Conservation (phyloP, 2,888 invertebrate species). For the Emesis furor region DNA sequence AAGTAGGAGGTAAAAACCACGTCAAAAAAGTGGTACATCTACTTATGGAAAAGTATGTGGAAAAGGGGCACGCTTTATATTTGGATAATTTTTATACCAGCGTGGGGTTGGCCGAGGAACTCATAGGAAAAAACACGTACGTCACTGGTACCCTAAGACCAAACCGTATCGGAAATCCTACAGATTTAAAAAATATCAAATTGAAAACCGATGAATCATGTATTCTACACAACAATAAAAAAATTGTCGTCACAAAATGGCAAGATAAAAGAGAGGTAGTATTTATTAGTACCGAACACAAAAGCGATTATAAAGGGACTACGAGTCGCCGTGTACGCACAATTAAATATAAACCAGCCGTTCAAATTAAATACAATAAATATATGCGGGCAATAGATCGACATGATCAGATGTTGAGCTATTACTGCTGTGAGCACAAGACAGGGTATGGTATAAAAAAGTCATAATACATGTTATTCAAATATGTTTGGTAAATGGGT, state of each 20-base stretch:
- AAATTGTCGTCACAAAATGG: slow-evolving; percentile 62
- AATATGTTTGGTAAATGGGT: slow-evolving; percentile 16
- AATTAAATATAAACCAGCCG: slow-evolving; percentile 38
- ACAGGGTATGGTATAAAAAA: slow-evolving; percentile 5
- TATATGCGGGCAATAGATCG: slow-evolving; percentile 38
- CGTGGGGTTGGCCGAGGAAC: not conserved
- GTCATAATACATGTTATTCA: slow-evolving; percentile 12
- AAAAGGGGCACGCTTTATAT: not conserved
- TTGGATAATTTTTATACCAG: not conserved
- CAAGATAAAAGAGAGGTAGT: slow-evolving; percentile 74
- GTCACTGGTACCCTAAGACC: slow-evolving; percentile 69
- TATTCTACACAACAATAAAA: slow-evolving; percentile 52
- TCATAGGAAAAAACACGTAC: slow-evolving; percentile 10
- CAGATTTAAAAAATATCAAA: slow-evolving; percentile 38
- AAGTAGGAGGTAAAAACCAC: slow-evolving; percentile 76
- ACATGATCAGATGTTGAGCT: slow-evolving; percentile 40
- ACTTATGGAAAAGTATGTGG: slow-evolving; percentile 14
- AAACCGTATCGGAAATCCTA: slow-evolving; percentile 65
- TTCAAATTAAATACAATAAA: slow-evolving; percentile 40
- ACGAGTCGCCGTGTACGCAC: slow-evolving; percentile 42
- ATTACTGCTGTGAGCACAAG: slow-evolving; percentile 29
- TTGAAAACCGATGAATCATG: slow-evolving; percentile 63
- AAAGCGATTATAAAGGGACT: slow-evolving; percentile 42
- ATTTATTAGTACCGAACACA: slow-evolving; percentile 75
- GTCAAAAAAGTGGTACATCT: slow-evolving; percentile 70